Percentiles rank a stretch among this genome's conserved stretches.
Evolutionary conservation across 2,113 vertebrate species (phyloP).

Genomic region (Cyrtonyx montezumae): DNA sequence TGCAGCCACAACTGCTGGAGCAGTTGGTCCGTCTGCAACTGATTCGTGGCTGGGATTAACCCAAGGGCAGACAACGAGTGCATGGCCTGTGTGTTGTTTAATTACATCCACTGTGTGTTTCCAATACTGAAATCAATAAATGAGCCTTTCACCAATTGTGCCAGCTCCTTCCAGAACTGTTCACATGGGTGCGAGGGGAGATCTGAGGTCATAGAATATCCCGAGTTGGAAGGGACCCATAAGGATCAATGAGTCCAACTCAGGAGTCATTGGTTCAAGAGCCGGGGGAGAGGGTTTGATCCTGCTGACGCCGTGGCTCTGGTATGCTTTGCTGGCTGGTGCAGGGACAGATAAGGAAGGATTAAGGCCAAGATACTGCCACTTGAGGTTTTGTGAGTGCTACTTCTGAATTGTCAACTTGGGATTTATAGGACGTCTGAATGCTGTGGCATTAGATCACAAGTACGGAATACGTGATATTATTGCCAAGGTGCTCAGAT

Average conservation of each 20-base stretch:
- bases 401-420: not conserved
- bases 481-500: not conserved
- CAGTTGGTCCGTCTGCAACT: not conserved
- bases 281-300: not conserved
- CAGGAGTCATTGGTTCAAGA: no score
- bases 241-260: no score
- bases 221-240: no score
- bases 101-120: not conserved
- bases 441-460: not conserved
- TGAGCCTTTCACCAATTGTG: not conserved
- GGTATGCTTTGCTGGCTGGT: not conserved
- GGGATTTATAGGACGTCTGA: not conserved
- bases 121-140: not conserved
- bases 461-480: not conserved
- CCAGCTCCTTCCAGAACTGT: not conserved
- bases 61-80: not conserved
- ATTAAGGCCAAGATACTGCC: not conserved
- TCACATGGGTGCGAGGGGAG: rapidly evolving
- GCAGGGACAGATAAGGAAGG: not conserved
- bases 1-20: not conserved
- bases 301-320: not conserved
- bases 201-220: rapidly evolving
- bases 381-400: not conserved
- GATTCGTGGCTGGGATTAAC: not conserved
- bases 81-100: not conserved